phyloP scores from a whole-genome alignment of 1,140 invertebrate species.

The Megalonaias nervosa region DNA sequence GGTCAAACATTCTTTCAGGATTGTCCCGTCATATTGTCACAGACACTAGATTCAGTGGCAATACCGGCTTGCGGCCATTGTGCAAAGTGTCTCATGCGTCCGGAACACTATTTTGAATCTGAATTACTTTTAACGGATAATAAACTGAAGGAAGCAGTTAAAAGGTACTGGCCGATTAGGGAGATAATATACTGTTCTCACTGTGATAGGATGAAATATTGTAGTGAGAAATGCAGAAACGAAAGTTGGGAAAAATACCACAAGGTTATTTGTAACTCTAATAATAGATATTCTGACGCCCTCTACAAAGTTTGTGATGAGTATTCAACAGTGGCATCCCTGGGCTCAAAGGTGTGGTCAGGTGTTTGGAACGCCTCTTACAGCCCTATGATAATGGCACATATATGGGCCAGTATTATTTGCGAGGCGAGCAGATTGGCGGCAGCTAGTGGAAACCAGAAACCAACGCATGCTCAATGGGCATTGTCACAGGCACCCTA shows the following conservation, averaged over 20 bases:
- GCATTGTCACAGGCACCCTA: slow-evolving; percentile 43
- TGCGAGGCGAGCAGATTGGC: slow-evolving; percentile 43
- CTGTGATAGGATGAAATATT: slow-evolving; percentile 48
- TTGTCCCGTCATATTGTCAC: slow-evolving; percentile 43
- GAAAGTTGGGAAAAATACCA: slow-evolving; percentile 56
- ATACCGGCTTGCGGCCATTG: slow-evolving; percentile 51
- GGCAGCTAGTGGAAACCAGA: slow-evolving; percentile 17
- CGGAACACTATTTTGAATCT: slow-evolving; percentile 48
- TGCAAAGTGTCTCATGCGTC: slow-evolving; percentile 44
- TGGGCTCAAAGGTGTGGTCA: slow-evolving; percentile 34
- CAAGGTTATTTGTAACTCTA: slow-evolving; percentile 46
- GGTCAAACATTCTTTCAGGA: slow-evolving; percentile 51
- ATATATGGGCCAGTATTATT: slow-evolving; percentile 51
- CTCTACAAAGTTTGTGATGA: slow-evolving; percentile 49
- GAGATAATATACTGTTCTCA: slow-evolving; percentile 27
- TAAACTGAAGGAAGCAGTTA: slow-evolving; percentile 38
- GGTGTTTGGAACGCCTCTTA: slow-evolving; percentile 57
- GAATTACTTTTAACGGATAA: slow-evolving; percentile 28
- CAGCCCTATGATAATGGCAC: slow-evolving; percentile 52
- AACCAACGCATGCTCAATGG: slow-evolving; percentile 37
- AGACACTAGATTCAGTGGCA: slow-evolving; percentile 40
- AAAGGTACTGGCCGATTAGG: slow-evolving; percentile 48
- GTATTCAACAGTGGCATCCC: slow-evolving; percentile 19
- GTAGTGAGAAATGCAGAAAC: slow-evolving; percentile 44
- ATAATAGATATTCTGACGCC: slow-evolving; percentile 28